phyloP scores from a whole-genome alignment of 2,797 vertebrate species.

The Oophaga sylvatica region DNA sequence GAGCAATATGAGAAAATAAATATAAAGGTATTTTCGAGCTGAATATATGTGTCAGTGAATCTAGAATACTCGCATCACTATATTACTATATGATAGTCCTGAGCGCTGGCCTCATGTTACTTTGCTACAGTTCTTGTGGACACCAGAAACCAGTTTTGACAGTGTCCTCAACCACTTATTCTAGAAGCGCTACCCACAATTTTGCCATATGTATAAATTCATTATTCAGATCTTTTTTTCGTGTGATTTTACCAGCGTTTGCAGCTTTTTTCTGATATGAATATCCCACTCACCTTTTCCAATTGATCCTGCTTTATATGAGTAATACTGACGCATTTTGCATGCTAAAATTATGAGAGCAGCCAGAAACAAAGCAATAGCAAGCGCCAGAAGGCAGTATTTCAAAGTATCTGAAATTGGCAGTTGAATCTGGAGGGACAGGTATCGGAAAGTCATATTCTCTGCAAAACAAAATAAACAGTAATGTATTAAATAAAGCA shows the following conservation, averaged over 20 bases:
- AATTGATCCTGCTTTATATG: constrained; percentile 35
- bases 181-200: no score
- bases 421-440: constrained; percentile 63
- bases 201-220: no score
- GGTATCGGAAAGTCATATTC: constrained; percentile 22
- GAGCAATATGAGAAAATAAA: no score
- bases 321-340: constrained; percentile 74
- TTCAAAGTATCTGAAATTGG: constrained; percentile 73
- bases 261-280: not conserved
- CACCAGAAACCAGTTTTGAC: no score
- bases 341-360: constrained; percentile 76
- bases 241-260: not conserved
- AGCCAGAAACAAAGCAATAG: constrained; percentile 72
- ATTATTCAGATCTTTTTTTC: no score
- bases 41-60: no score
- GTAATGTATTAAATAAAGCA: not conserved
- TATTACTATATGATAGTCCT: no score
- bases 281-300: constrained; percentile 41
- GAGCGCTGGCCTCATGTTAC: no score
- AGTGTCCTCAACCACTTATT: no score
- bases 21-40: no score
- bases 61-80: no score
- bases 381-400: constrained; percentile 73
- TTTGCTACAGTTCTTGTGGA: no score
- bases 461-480: constrained; percentile 9